Percentiles rank a stretch among this genome's conserved stretches.
These are phyloP conservation scores for Catagonus wagneri DNA, from an alignment of 2,113 vertebrate species.

Conservation along the genomic window DNA sequence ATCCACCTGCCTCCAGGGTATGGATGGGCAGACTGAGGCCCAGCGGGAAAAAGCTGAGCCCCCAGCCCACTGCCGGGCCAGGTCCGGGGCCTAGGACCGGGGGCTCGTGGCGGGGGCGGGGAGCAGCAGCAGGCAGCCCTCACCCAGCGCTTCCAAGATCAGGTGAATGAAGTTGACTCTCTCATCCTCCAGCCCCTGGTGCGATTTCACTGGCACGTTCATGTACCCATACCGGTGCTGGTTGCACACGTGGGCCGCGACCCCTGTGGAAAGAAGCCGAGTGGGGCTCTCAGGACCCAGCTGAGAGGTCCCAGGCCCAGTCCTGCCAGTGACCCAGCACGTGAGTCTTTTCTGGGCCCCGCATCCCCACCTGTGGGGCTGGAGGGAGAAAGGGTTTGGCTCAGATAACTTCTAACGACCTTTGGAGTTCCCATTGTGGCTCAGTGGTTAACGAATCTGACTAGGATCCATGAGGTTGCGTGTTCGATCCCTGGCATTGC, in stretches of 20 bases:
- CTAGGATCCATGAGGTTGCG: too few relatives aligned
- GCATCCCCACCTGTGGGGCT: neutral
- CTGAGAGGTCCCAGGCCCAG: neutral
- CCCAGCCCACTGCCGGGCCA: neutral
- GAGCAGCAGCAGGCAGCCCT: accelerated
- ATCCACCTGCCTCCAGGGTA: neutral
- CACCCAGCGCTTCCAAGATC: slow-evolving; percentile 94
- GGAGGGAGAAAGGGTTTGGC: neutral
- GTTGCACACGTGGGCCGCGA: slow-evolving; percentile 93
- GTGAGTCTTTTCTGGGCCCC: neutral
- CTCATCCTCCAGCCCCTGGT: slow-evolving; percentile 93
- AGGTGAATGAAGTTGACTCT: slow-evolving; percentile 95
- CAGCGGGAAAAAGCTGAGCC: neutral
- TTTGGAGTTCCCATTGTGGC: too few relatives aligned
- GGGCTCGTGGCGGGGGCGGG: neutral
- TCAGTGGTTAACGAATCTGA: too few relatives aligned
- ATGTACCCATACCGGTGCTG: slow-evolving; percentile 94
- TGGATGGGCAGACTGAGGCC: neutral
- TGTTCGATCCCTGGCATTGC: too few relatives aligned
- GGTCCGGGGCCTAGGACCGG: neutral
- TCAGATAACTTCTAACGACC: neutral
- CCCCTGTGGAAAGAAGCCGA: slow-evolving; percentile 82
- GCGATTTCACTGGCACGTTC: slow-evolving; percentile 93
- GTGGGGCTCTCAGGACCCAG: neutral
- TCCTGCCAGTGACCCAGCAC: accelerated